Evolutionary conservation across 2,113 vertebrate genomes (phyloP).

Genomic region (Istiophorus platypterus): DNA sequence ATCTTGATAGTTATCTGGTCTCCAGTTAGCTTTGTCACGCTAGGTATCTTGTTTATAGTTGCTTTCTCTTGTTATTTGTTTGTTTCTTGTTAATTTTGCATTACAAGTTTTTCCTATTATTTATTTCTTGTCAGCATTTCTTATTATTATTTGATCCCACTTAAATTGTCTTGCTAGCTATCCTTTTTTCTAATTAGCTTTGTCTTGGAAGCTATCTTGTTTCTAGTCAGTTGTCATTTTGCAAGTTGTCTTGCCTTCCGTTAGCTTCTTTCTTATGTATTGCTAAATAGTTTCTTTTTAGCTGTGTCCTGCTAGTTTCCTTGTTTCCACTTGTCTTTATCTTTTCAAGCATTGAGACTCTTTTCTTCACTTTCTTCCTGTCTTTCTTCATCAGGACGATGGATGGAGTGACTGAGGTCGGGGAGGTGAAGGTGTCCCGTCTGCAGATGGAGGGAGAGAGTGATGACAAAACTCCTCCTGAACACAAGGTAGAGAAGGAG

Average conservation of each 20-base stretch:
- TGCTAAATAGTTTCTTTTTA: too few relatives aligned
- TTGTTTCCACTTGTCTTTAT: background rate
- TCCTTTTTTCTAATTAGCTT: too few relatives aligned
- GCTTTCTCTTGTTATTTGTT: too few relatives aligned
- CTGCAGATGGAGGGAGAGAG: conserved; percentile 60
- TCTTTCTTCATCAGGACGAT: conserved; percentile 35
- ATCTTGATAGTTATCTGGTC: background rate
- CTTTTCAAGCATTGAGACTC: background rate
- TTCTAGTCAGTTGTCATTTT: too few relatives aligned
- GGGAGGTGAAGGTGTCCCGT: conserved; percentile 56
- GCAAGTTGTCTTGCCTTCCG: too few relatives aligned
- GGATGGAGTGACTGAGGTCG: conserved; percentile 52
- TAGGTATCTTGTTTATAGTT: background rate
- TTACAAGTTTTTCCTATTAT: background rate
- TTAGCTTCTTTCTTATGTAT: too few relatives aligned
- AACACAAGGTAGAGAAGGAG: conserved; percentile 51
- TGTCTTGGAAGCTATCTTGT: too few relatives aligned
- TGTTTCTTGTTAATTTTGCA: too few relatives aligned
- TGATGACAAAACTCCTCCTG: conserved; percentile 4
- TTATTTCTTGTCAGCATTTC: background rate
- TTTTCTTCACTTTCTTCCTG: background rate
- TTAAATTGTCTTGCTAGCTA: background rate
- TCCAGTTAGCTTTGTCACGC: background rate
- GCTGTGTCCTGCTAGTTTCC: too few relatives aligned
- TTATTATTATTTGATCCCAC: background rate